These are phyloP conservation scores for Neomicropteryx cornuta DNA, from an alignment of 1,140 invertebrate genomes.

Conservation along the genomic window DNA sequence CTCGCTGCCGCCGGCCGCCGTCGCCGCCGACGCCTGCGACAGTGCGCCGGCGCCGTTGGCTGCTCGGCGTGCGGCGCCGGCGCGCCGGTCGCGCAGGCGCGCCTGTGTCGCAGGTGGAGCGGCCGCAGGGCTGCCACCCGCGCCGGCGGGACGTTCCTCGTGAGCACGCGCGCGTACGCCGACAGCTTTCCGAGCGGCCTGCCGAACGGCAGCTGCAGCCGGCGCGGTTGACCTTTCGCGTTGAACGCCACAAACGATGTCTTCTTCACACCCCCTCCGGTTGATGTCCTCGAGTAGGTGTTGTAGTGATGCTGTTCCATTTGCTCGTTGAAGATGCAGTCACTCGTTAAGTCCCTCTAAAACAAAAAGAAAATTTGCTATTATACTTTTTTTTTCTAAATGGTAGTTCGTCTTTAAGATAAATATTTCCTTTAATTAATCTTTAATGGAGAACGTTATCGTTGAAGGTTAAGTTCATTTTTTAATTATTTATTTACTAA, in stretches of 20 bases:
- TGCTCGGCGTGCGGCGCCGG: too few species aligned
- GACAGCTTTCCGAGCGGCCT: constrained; percentile 60
- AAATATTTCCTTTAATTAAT: too few species aligned
- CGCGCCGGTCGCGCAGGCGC: too few species aligned
- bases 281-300: constrained; percentile 70
- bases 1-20: constrained; percentile 29
- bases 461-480: too few species aligned
- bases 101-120: constrained; percentile 24
- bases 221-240: constrained; percentile 53
- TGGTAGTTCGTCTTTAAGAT: too few species aligned
- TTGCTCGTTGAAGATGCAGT: constrained; percentile 78
- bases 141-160: constrained; percentile 47
- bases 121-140: constrained; percentile 20
- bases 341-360: constrained; percentile 68
- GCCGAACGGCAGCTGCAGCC: constrained; percentile 52
- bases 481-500: too few species aligned
- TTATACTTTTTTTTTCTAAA: too few species aligned
- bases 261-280: constrained; percentile 46
- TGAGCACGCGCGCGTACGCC: constrained; percentile 56
- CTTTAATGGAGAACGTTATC: too few species aligned
- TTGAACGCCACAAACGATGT: constrained; percentile 68
- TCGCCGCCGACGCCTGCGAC: constrained; percentile 27
- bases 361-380: constrained; percentile 42
- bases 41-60: constrained; percentile 31
- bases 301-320: constrained; percentile 77